Base-by-base conservation (phyloP, 2,113 vertebrate species). In the Neodontobutis hainanensis region DNA sequence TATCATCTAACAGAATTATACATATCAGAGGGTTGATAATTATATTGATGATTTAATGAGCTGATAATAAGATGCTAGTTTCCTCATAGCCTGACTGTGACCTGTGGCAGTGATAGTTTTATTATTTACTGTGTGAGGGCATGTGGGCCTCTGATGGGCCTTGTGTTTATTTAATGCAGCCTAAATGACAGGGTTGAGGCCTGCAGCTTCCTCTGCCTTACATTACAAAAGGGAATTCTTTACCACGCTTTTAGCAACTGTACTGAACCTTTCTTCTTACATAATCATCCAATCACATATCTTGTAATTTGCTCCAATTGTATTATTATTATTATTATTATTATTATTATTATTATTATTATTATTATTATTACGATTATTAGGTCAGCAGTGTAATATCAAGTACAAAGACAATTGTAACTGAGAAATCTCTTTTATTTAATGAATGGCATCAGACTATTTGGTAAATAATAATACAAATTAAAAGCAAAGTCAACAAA, bases 131-230 rank as follows among this genome's bases (percentile, higher is more conserved):
- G 67, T 81, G 81, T 83, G 78, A 75, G 67, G 70, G 69, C 80
- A 73, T 73, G 80, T 88, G 73, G 57, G 82, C 73, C 63, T 67
- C 65, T 53, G 76, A 85, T 68, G 77, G 81, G 70, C 32, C 62
- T 49, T 0, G 60, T 85, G 84, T 87, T 89, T 84, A 77, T 84
- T 85, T 83, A 78, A 86, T 80, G 72, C 71, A 42, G 70, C 19
- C 63, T 71, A 77, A 86, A 89, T 87, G 73, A 84, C n/a, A 65
- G 81, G 78, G 74, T 84, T 83, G 73, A 58, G 78, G 61, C 59
- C 70, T 73, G 43, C 42, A 65, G 75, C 84, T 89, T 89, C 85
- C 83, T 78, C 61, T 73, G 75, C 75, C 83, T 82, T 87, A 70
- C 85, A 83, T 66, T 63, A 61, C 79, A 89, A 88, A 67, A 56